Conservation (phyloP, 1,140 invertebrate species). For the Tribolium madens region DNA sequence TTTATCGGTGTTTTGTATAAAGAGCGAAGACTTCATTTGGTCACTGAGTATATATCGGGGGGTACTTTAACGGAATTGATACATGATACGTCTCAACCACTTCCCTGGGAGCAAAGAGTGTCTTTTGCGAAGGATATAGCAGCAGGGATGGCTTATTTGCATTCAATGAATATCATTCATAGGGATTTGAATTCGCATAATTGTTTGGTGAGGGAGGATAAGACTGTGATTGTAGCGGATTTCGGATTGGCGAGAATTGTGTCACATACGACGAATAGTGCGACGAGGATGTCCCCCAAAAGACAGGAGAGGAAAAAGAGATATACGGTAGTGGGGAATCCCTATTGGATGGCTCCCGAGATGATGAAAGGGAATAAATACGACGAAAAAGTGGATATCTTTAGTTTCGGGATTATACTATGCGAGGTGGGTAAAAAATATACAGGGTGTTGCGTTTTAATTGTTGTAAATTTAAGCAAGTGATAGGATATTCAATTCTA, state of each 20-base stretch:
- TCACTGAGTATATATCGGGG: conserved; percentile 94
- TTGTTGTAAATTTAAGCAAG: too few species aligned
- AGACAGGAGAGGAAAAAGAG: conserved; percentile 76
- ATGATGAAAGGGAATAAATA: conserved; percentile 97
- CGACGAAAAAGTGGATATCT: conserved; percentile 97
- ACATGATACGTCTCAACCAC: conserved; percentile 75
- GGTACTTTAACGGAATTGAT: conserved; percentile 85
- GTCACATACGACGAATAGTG: conserved; percentile 69
- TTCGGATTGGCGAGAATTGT: conserved; percentile 94
- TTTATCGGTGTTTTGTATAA: conserved; percentile 96
- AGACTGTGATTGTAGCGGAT: conserved; percentile 93
- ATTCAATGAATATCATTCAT: conserved; percentile 95
- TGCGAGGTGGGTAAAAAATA: conserved; percentile 80
- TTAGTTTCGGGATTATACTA: conserved; percentile 95
- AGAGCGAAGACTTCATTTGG: conserved; percentile 89
- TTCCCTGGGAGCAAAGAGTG: conserved; percentile 87
- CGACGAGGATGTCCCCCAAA: conserved; percentile 56
- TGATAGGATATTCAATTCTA: too few species aligned
- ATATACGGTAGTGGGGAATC: conserved; percentile 91
- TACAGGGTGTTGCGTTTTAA: not conserved
- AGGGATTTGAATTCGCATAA: conserved; percentile 97
- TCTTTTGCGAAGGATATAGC: conserved; percentile 92
- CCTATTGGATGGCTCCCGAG: conserved; percentile 99
- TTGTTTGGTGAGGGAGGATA: conserved; percentile 87
- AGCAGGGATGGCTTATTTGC: conserved; percentile 92